Conservation (phyloP, 2,113 vertebrate genomes). For the Hucho hucho region DNA sequence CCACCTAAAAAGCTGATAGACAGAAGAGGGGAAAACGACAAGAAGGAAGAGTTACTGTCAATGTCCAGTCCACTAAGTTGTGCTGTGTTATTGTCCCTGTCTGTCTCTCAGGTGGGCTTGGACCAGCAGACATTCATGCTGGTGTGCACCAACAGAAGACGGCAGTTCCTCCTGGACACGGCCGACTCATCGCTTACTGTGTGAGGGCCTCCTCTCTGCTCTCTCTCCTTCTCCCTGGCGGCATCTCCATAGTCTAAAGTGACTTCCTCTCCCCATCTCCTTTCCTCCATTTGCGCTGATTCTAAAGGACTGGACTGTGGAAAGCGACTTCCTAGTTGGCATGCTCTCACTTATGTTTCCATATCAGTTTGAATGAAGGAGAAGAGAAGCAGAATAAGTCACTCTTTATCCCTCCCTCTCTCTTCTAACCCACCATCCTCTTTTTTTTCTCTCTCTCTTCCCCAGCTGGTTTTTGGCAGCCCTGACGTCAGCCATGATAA, state of each 20-base stretch:
- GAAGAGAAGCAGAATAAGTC: no score
- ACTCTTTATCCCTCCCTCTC: slow-evolving; percentile 67
- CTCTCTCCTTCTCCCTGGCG: background rate
- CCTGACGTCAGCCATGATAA: slow-evolving; percentile 91
- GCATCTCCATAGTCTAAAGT: no score
- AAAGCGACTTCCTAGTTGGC: no score
- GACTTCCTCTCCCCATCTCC: background rate
- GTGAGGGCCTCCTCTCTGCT: slow-evolving; percentile 70
- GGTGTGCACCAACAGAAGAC: slow-evolving; percentile 91
- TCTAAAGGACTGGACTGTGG: no score
- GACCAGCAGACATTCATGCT: slow-evolving; percentile 90
- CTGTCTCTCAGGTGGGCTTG: slow-evolving; percentile 82
- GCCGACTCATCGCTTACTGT: slow-evolving; percentile 84
- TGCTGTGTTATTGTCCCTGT: slow-evolving; percentile 12
- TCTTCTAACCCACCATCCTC: background rate
- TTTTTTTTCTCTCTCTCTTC: background rate
- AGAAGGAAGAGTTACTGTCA: no score
- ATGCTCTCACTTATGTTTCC: no score
- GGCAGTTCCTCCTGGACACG: slow-evolving; percentile 92
- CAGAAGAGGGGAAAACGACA: background rate
- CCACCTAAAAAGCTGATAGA: background rate
- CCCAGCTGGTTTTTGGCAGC: slow-evolving; percentile 86
- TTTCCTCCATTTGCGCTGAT: no score
- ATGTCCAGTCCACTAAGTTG: background rate
- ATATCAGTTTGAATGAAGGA: no score